Conservation (phyloP, 2,888 invertebrate species). For the Prenolepis imparis region DNA sequence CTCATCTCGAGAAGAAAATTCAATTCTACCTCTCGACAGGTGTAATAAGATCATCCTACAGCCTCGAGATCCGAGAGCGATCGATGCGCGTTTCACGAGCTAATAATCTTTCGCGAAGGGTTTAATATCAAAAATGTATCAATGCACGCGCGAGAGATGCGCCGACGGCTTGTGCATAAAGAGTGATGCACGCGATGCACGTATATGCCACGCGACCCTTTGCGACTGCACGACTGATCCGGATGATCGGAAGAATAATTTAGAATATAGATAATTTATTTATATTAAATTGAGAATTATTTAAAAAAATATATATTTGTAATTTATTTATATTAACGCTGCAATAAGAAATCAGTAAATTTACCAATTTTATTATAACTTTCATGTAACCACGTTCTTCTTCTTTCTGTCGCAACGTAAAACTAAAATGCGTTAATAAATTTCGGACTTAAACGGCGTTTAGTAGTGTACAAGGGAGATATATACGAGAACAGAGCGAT, state of each 20-base stretch:
- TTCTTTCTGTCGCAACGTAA: background rate
- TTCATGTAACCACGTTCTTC: background rate
- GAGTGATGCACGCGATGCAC: conserved; percentile 78
- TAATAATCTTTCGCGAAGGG: conserved; percentile 60
- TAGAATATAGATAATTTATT: too few species aligned
- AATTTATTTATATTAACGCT: background rate
- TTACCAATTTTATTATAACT: background rate
- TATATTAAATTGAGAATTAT: too few species aligned
- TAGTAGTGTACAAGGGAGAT: conserved; percentile 61
- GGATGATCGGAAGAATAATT: conserved; percentile 12
- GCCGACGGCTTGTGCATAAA: conserved; percentile 70
- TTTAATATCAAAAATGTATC: conserved; percentile 71
- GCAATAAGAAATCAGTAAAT: background rate
- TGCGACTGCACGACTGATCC: conserved; percentile 44
- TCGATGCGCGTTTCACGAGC: conserved; percentile 58
- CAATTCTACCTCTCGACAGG: background rate
- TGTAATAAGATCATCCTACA: conserved; percentile 56
- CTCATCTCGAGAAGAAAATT: background rate
- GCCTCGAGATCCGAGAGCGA: conserved; percentile 20
- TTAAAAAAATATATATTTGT: too few species aligned
- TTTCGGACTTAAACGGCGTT: conserved; percentile 27
- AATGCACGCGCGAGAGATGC: conserved; percentile 75
- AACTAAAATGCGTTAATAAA: background rate
- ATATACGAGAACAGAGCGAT: conserved; percentile 57
- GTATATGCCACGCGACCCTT: conserved; percentile 79